A percentile compares a stretch with the other conserved stretches of the same genome.
Conservation (phyloP, 2,113 vertebrate genomes). For the Gasterosteus nipponicus region DNA sequence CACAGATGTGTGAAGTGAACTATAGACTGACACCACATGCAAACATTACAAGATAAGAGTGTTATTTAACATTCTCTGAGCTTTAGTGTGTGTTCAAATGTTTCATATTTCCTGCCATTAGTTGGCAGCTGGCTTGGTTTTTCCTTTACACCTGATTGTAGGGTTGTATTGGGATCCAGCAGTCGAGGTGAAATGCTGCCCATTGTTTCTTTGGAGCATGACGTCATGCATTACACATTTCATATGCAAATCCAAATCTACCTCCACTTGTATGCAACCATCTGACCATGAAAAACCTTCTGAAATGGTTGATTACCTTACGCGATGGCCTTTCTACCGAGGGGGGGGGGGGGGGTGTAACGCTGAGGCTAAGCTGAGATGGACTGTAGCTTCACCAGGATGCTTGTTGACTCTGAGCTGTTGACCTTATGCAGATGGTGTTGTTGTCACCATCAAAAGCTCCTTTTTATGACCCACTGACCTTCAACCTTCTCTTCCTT, state of each 20-base stretch:
- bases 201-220: neutral
- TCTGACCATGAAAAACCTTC: neutral
- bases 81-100: neutral
- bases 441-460: conserved; percentile 5
- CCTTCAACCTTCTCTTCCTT: conserved; percentile 29
- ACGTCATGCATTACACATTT: neutral
- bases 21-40: too few species aligned
- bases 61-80: too few species aligned
- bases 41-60: too few species aligned
- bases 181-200: neutral
- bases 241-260: neutral
- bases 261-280: neutral
- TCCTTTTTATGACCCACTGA: conserved; percentile 43
- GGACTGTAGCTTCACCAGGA: neutral
- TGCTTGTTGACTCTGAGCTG: conserved; percentile 8
- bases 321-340: neutral
- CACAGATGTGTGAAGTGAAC: too few species aligned
- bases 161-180: neutral
- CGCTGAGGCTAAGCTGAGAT: neutral
- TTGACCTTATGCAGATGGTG: conserved; percentile 38
- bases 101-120: neutral
- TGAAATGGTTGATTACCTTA: neutral
- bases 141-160: neutral
- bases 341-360: neutral
- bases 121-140: neutral